Percentiles rank a stretch among this genome's conserved stretches.
These are phyloP conservation scores for Zapornia atra DNA, from an alignment of 2,113 vertebrate species.

Conservation along the genomic window DNA sequence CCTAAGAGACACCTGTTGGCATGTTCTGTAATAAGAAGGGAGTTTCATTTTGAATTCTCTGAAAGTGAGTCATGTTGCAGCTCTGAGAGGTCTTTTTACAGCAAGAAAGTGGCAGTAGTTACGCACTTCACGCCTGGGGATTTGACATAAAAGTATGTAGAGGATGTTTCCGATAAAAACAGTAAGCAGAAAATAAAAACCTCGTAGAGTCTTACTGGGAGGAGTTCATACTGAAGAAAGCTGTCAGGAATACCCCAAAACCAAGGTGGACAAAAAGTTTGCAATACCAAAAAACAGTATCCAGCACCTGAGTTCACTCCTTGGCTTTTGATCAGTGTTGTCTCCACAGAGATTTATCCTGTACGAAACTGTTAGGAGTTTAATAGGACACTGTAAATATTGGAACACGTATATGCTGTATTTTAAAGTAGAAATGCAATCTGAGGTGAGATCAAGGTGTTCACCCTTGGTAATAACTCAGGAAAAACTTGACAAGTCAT, in stretches of 20 bases:
- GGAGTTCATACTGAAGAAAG: neutral
- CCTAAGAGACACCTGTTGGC: neutral
- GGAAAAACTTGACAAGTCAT: neutral
- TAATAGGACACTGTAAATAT: neutral
- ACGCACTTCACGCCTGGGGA: neutral
- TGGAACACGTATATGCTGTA: neutral
- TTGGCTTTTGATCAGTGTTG: neutral
- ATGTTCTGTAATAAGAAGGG: neutral
- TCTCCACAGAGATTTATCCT: neutral
- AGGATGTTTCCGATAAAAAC: neutral
- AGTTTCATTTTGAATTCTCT: neutral
- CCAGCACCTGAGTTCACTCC: neutral
- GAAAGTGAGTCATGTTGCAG: rapidly evolving
- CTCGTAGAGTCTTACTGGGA: neutral
- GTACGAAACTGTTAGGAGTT: neutral
- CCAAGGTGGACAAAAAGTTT: neutral
- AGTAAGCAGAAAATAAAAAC: neutral
- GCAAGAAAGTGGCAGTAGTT: neutral
- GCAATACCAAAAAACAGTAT: neutral
- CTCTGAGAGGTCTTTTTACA: neutral
- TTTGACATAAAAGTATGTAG: neutral
- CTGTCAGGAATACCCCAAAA: neutral
- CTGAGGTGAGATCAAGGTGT: neutral
- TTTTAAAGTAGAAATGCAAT: neutral
- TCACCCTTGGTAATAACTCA: neutral